Base-by-base conservation (phyloP, 92 coral and sea anemone genomes). In the Zoanthus sociatus region DNA sequence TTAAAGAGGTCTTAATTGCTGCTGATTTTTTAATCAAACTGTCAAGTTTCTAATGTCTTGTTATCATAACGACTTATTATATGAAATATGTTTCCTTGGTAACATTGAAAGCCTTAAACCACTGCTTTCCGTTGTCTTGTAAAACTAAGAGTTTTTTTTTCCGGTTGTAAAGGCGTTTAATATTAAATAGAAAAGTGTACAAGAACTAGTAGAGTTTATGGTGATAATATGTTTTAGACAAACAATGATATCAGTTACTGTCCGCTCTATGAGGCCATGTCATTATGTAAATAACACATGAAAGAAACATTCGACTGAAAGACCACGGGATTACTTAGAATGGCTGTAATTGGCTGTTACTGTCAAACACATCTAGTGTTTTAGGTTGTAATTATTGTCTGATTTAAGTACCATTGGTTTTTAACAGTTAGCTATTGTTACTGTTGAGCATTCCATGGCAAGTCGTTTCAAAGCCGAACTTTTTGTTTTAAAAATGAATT, bases 391-490 rank as follows among this genome's bases (percentile, higher is more conserved):
- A 64, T 20, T 64, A 64, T 66, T 81, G 75, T 66, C 14, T 9
- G 45, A 64, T 6, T 6, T 71, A 46, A 21, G 60, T 66, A 56
- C 75, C 85, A 81, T 81, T 81, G 75, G 85, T 74, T 81, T 81
- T 81, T 63, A 54, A 21, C 85, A 18, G 75, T n/a, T 81, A 16
- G 5, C 85, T 16, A 81, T 81, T 81, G 85, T 81, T 81, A 45
- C 42, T 9, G 78, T 31, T 5, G 47, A 15, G 71, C 48, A 83
- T 66, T 73, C 76, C 85, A 76, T 77, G 68, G 63, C 89, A 79
- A 86, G 90, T 56, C 83, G 53, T 71, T 58, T 81, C 83, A 90
- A 82, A 89, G 61, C 69, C 69, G 30, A 83, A 86, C 69, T 88
- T 77, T 76, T 82, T 73, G 50, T 84, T 50, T 50, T 7, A 50